Conservation (phyloP, 2,797 vertebrate species). For the Gastrophryne carolinensis region DNA sequence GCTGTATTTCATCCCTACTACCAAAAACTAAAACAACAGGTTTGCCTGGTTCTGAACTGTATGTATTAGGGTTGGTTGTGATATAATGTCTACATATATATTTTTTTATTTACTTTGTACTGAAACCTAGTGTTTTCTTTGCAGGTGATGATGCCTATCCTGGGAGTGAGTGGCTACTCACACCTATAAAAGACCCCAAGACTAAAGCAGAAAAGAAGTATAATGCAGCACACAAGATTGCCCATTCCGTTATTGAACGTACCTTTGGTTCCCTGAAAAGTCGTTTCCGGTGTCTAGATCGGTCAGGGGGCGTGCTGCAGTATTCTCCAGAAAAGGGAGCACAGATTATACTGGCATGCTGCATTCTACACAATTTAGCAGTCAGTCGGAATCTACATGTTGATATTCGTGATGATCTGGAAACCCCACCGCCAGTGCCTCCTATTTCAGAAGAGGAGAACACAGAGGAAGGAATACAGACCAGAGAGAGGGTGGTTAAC, state of each 20-base stretch:
- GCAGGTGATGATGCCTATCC: slow-evolving; percentile 44
- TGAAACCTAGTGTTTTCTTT: slow-evolving; percentile 2
- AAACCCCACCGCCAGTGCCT: slow-evolving; percentile 39
- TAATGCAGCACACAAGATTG: slow-evolving; percentile 23
- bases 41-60: too few species aligned
- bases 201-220: slow-evolving; percentile 39
- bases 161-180: slow-evolving; percentile 27
- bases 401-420: slow-evolving; percentile 41
- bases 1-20: too few species aligned
- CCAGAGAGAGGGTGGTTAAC: slow-evolving; percentile 18
- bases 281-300: slow-evolving; percentile 44
- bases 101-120: too few species aligned
- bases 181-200: slow-evolving; percentile 41
- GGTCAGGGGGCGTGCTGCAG: slow-evolving; percentile 43
- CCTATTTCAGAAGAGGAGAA: slow-evolving; percentile 39
- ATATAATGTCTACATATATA: too few species aligned
- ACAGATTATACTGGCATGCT: slow-evolving; percentile 45
- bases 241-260: slow-evolving; percentile 32
- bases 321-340: slow-evolving; percentile 49
- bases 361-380: slow-evolving; percentile 43
- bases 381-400: slow-evolving; percentile 42
- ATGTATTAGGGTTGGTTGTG: too few species aligned
- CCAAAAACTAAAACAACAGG: too few species aligned
- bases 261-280: slow-evolving; percentile 46
- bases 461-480: slow-evolving; percentile 32